Conservation (phyloP, 2,888 invertebrate species). For the Melolontha melolontha region DNA sequence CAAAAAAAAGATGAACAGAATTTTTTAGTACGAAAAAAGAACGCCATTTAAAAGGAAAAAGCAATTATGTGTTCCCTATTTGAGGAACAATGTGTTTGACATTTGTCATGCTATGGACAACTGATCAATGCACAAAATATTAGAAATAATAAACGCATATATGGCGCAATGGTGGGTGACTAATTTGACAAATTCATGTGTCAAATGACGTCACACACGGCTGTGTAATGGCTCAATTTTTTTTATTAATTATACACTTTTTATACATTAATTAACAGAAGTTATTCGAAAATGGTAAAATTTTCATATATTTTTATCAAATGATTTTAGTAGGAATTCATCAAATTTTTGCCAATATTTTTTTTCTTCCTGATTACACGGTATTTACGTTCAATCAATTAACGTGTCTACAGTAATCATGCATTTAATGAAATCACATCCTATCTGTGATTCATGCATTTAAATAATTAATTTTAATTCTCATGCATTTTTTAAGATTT, state of each 20-base stretch:
- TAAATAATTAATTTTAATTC: not conserved
- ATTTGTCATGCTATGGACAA: slow-evolving; percentile 28
- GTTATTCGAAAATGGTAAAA: too few species aligned
- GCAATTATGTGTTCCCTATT: not conserved
- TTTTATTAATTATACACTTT: too few species aligned
- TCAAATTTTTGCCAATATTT: too few species aligned
- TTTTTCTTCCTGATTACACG: slow-evolving; percentile 8
- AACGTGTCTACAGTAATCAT: slow-evolving; percentile 29
- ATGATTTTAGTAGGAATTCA: too few species aligned
- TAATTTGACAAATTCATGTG: too few species aligned
- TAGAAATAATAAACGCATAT: not conserved
- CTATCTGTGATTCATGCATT: slow-evolving; percentile 17
- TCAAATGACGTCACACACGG: too few species aligned
- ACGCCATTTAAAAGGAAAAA: not conserved
- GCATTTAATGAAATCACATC: slow-evolving; percentile 7
- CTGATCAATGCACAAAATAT: slow-evolving; percentile 3
- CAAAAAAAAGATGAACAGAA: slow-evolving; percentile 5
- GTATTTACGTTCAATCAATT: slow-evolving; percentile 28
- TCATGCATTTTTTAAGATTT: not conserved
- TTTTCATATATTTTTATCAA: too few species aligned
- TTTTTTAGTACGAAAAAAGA: not conserved
- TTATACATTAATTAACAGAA: too few species aligned
- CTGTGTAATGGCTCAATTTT: too few species aligned
- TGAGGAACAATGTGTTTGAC: slow-evolving; percentile 13
- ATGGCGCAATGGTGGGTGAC: too few species aligned